Conservation (phyloP, 2,888 invertebrate species). For the Crocallis elinguaria region DNA sequence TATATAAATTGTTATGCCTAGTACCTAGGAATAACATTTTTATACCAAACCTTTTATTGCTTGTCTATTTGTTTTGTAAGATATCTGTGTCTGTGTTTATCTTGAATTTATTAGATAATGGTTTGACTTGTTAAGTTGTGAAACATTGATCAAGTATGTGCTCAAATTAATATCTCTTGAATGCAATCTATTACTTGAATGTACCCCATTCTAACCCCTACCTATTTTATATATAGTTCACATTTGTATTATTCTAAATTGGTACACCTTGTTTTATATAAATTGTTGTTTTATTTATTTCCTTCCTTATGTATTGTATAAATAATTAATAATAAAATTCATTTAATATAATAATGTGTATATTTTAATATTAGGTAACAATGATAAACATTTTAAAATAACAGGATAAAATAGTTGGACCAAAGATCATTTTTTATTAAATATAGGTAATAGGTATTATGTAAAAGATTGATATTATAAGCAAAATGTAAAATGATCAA, state of each 20-base stretch:
- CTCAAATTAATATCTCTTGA: neutral
- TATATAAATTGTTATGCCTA: conserved; percentile 12
- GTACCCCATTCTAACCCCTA: conserved; percentile 69
- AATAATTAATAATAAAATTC: conserved; percentile 1
- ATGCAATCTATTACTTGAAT: conserved; percentile 51
- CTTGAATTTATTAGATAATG: conserved; percentile 2
- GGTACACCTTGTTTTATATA: conserved; percentile 78
- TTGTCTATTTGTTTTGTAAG: conserved; percentile 4
- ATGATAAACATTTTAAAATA: conserved; percentile 25
- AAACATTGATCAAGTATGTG: neutral
- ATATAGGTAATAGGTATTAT: neutral
- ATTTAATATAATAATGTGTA: conserved; percentile 3
- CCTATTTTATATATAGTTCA: conserved; percentile 78
- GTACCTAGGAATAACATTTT: neutral
- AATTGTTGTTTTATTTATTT: conserved; percentile 64
- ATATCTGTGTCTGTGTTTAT: conserved; percentile 11
- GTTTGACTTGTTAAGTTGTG: neutral
- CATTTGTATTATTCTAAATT: conserved; percentile 80
- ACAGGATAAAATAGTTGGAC: neutral
- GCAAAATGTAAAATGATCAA: neutral
- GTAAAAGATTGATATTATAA: neutral
- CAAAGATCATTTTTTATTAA: neutral
- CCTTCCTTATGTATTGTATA: conserved; percentile 6
- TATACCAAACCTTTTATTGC: neutral
- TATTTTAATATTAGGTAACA: conserved; percentile 21